Conservation (phyloP, 2,888 invertebrate genomes). For the Atrina japonica region DNA sequence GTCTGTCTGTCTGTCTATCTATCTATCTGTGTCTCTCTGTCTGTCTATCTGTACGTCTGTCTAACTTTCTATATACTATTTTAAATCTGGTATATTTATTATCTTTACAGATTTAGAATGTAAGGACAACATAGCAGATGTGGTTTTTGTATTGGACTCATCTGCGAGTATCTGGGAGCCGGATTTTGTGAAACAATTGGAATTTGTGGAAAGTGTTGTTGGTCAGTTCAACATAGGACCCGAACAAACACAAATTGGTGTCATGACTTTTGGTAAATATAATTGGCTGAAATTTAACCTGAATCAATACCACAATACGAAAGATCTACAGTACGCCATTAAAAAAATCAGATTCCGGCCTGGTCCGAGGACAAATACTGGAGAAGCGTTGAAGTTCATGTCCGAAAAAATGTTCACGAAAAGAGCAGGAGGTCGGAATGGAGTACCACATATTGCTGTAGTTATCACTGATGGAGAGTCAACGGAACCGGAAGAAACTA, state of each 20-base stretch:
- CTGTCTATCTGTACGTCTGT: no score
- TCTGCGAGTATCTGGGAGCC: slow-evolving; percentile 70
- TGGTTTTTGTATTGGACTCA: slow-evolving; percentile 66
- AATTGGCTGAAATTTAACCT: slow-evolving; percentile 59
- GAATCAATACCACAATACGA: slow-evolving; percentile 48
- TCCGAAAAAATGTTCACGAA: slow-evolving; percentile 56
- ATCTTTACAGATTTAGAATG: no score
- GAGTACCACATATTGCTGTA: slow-evolving; percentile 66
- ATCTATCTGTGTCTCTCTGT: no score
- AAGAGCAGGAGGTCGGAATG: slow-evolving; percentile 44
- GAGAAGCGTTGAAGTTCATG: slow-evolving; percentile 61
- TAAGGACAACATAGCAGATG: no score
- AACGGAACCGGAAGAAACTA: slow-evolving; percentile 55
- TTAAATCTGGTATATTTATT: no score
- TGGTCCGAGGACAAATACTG: slow-evolving; percentile 64
- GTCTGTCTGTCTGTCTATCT: no score
- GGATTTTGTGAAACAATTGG: slow-evolving; percentile 66
- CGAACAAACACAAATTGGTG: slow-evolving; percentile 51
- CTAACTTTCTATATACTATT: no score
- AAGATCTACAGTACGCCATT: slow-evolving; percentile 47
- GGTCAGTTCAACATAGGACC: slow-evolving; percentile 64
- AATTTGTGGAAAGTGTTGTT: slow-evolving; percentile 63
- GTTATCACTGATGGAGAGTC: slow-evolving; percentile 77
- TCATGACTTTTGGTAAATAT: slow-evolving; percentile 63
- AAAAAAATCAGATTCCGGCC: slow-evolving; percentile 47